Conservation (phyloP, 2,113 vertebrate genomes). For the Trachemys scripta region DNA sequence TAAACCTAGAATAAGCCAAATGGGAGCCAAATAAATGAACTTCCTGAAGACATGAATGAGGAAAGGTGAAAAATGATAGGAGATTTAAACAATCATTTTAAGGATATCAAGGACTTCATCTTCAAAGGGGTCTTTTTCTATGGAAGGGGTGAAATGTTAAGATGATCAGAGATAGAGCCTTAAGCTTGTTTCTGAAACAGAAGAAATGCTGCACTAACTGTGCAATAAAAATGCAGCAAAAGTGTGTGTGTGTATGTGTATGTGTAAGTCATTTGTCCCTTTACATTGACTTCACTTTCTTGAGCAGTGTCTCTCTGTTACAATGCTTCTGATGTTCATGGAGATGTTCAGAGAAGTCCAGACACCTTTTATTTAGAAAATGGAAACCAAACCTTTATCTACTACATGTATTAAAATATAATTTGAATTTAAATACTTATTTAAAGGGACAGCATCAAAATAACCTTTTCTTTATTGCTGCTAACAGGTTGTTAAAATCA, state of each 20-base stretch:
- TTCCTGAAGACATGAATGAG: slow-evolving; percentile 31
- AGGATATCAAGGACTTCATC: slow-evolving; percentile 35
- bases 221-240: slow-evolving; percentile 55
- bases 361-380: not conserved
- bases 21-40: not conserved
- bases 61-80: not conserved
- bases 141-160: slow-evolving; percentile 40
- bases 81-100: slow-evolving; percentile 30
- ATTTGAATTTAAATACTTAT: not conserved
- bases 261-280: slow-evolving; percentile 18
- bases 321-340: slow-evolving; percentile 9
- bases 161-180: slow-evolving; percentile 63
- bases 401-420: not conserved
- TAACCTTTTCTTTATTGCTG: not conserved
- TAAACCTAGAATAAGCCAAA: not conserved
- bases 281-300: slow-evolving; percentile 30
- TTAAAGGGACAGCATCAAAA: accelerated
- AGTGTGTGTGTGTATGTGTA: not conserved
- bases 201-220: slow-evolving; percentile 37
- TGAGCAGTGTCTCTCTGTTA: not conserved
- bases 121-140: slow-evolving; percentile 33
- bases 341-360: not conserved
- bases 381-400: not conserved
- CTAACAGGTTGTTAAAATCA: not conserved
- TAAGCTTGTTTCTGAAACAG: slow-evolving; percentile 6